These are phyloP conservation scores for Ispidina picta DNA, from an alignment of 2,797 vertebrate species.

Conservation along the genomic window DNA sequence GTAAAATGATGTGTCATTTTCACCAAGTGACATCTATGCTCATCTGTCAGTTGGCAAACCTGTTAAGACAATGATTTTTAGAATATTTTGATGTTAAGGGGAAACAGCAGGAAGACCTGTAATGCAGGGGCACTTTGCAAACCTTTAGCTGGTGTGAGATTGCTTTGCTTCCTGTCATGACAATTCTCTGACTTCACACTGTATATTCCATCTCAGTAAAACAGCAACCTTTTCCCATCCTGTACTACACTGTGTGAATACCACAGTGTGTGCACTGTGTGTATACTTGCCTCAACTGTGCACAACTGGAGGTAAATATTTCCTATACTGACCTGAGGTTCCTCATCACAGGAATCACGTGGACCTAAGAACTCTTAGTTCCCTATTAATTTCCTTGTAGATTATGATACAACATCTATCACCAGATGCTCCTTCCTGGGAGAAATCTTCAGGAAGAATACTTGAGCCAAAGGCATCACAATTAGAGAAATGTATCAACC, in stretches of 20 bases:
- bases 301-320: background rate
- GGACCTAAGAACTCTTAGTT: background rate
- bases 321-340: background rate
- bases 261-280: background rate
- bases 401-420: background rate
- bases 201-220: background rate
- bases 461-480: background rate
- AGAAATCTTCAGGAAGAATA: background rate
- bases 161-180: background rate
- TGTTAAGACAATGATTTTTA: constrained; percentile 56
- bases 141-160: background rate
- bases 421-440: background rate
- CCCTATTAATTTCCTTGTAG: background rate
- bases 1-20: constrained; percentile 93
- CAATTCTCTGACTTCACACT: background rate
- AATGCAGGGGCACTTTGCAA: background rate
- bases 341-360: background rate
- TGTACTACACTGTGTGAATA: background rate
- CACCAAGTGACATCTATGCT: constrained; percentile 85
- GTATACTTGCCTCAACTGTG: background rate
- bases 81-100: background rate
- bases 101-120: background rate
- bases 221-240: background rate
- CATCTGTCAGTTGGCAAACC: constrained; percentile 85
- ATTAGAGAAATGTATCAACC: accelerated